Base-by-base conservation (phyloP, 2,113 vertebrate genomes). In the Vanacampus margaritifer region DNA sequence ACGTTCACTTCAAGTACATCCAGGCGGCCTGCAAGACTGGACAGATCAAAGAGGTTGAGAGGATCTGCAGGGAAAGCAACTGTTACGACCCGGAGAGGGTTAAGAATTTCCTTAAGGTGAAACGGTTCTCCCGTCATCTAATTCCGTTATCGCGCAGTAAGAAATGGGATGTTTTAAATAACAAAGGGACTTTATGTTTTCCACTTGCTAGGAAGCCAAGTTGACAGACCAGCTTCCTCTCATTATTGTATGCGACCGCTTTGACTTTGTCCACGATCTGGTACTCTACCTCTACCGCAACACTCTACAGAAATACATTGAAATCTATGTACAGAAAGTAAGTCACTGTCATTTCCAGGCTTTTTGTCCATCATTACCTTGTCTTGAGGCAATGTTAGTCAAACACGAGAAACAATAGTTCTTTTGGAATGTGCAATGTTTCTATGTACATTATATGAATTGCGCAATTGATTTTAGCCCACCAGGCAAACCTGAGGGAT, bases 251-350 rank as follows among this genome's bases (percentile, higher is more conserved):
- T 98, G 95, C 2, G 95, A 98, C 78, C 91, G 94, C 43, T 98
- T 97, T 79, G 94, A 95, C 84, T 98, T 96, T 69, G 95, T 97
- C 72, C 95, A 97, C 16, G 94, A 97, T 80, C 86, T 97, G 36
- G 94, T 97, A 39, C 92, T 97, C 28, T 96, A 98, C 78, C 87
- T 98, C 14, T 95, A 97, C 81, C 93, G 91, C 69, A 97, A 96
- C 89, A 96, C 85, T 80, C 88, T 98, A n/a, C 96, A 97, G 89
- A 98, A 96, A 76, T 98, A 97, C 86, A 97, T 96, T 0, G 95
- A 98, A 83, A 96, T 96, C 73, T 97, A 97, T 0, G 93, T 98
- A 4, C 96, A 97, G 84, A 98, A 97, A 91, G 95, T 97, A 84
- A 79, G 65, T 56, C 12, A 39, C 48, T 19, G 45, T 48, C 17